Percentiles rank a stretch among this genome's conserved stretches.
phyloP scores from a whole-genome alignment of 2,888 invertebrate genomes.

The Apeira syringaria region DNA sequence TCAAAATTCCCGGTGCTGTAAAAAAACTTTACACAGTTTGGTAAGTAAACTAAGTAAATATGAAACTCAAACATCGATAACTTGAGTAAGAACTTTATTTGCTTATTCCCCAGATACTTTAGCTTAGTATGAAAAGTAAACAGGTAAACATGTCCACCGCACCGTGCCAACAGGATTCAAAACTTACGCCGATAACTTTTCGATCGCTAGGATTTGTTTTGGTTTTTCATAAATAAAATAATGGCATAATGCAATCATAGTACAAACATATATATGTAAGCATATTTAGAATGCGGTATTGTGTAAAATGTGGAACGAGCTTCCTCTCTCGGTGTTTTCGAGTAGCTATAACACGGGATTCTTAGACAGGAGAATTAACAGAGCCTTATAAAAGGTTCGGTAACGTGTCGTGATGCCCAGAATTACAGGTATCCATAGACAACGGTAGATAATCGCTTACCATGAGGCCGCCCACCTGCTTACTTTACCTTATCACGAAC shows the following conservation, averaged over 20 bases:
- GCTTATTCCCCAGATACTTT: slow-evolving; percentile 16
- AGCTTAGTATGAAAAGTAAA: slow-evolving; percentile 20
- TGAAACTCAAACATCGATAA: slow-evolving; percentile 9
- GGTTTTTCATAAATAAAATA: slow-evolving; percentile 6
- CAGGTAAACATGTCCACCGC: slow-evolving; percentile 25
- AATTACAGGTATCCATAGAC: too few species aligned
- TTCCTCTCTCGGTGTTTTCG: too few species aligned
- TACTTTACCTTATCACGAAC: too few species aligned
- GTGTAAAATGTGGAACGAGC: too few species aligned
- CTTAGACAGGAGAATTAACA: too few species aligned
- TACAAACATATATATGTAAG: too few species aligned
- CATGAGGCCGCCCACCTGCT: too few species aligned
- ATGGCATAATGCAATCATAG: background rate
- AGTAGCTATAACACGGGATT: too few species aligned
- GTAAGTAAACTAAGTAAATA: slow-evolving; percentile 36
- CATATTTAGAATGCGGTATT: too few species aligned
- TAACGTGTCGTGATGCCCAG: too few species aligned
- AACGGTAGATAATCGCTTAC: too few species aligned
- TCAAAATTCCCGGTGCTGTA: slow-evolving; percentile 56
- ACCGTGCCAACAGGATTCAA: slow-evolving; percentile 17
- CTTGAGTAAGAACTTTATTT: slow-evolving; percentile 9
- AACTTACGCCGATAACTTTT: slow-evolving; percentile 20
- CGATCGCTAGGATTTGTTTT: slow-evolving; percentile 15
- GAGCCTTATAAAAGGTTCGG: too few species aligned
- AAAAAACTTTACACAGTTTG: slow-evolving; percentile 46